Base-by-base conservation (phyloP, 1,140 invertebrate genomes). In the Samia ricini region DNA sequence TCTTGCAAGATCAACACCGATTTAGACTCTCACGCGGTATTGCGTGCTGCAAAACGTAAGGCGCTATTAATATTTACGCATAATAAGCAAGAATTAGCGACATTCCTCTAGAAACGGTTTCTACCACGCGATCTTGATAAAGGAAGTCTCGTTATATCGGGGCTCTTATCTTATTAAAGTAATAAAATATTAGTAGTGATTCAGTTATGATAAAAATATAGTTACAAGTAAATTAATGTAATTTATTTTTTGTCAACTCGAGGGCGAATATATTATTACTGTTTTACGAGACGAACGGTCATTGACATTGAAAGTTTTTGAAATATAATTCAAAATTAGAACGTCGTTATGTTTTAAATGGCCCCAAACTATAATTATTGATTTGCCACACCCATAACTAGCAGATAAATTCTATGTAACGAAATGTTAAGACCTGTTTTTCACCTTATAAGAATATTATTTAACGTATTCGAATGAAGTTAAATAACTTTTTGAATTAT, bases 51-150 rank as follows among this genome's bases (percentile, higher is more conserved):
- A 33, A 29, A 57, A 36, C 26, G 21, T 57, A 29, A 57, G 56
- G 56, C 56, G 56, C 29, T 57, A 20, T 29, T 15, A 42, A 19
- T 20, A 56, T 57, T 36, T 15, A 57, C 56, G 26, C 56, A 29
- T 36, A 29, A 20, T 36, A 29, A 21, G 56, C 18, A 36, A 57
- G 33, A 57, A 57, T 57, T 29, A 21, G 26, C 29, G 56, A 21
- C 56, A 57, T 57, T 57, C 56, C 24, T 33, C 18, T 29, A 57
- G n/a, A 57, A 57, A 33, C n/a, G 19, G 56, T 36, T 19, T 57
- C 12, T 21, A 15, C 24, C 56, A 57, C 56, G 56, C 56, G 29
- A 57, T 8, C 33, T 15, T 42, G 33, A 42, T 4, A 42, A 42
- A 42, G 33, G 33, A 42, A 42, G 33, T 42, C 8, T 42, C 3